phyloP scores from a whole-genome alignment of 64 coral and sea anemone genomes.

The Porites australiensis region DNA sequence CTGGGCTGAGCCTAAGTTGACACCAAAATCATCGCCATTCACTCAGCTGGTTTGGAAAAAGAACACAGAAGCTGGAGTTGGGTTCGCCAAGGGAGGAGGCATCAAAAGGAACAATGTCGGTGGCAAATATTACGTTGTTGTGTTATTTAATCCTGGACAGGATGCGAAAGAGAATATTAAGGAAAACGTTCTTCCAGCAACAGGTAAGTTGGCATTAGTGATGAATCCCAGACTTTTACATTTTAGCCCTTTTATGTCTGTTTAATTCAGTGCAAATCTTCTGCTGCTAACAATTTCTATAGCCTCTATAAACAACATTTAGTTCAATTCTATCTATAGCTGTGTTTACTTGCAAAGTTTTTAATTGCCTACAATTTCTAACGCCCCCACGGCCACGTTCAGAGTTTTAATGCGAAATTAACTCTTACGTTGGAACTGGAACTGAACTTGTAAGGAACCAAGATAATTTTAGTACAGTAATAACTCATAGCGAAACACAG shows the following conservation, averaged over 20 bases:
- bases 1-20: slow-evolving; percentile 53
- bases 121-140: slow-evolving; percentile 28
- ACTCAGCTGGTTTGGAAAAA: slow-evolving; percentile 58
- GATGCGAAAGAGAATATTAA: background rate
- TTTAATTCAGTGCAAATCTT: background rate
- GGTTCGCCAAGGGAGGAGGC: slow-evolving; percentile 17
- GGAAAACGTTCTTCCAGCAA: slow-evolving; percentile 44
- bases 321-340: too few species aligned
- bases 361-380: too few species aligned
- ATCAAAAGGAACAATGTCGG: background rate
- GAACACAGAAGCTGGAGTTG: slow-evolving; percentile 27
- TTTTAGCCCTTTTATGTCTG: background rate
- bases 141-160: slow-evolving; percentile 44
- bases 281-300: too few species aligned
- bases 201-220: slow-evolving; percentile 40
- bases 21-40: slow-evolving; percentile 45
- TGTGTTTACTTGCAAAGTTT: too few species aligned
- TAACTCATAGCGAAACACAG: too few species aligned
- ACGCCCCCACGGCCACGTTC: too few species aligned
- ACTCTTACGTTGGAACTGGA: too few species aligned
- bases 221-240: too few species aligned
- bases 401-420: too few species aligned
- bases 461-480: too few species aligned
- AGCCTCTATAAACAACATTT: too few species aligned
- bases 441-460: too few species aligned